Conservation (phyloP, 2,797 vertebrate species). For the Anomalospiza imberbis region DNA sequence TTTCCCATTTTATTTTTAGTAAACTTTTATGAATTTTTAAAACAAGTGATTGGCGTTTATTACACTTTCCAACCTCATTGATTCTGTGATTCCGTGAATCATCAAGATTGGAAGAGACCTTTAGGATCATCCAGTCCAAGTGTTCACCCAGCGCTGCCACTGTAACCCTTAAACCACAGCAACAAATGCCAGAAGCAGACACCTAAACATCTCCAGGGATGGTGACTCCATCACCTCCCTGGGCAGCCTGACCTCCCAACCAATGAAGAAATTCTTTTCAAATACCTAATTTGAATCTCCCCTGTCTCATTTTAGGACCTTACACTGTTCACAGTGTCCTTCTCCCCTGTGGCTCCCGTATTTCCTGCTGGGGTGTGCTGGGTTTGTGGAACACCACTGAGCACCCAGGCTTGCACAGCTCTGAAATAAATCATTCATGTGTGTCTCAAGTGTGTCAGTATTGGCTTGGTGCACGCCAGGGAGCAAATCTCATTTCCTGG, state of each 20-base stretch:
- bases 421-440: background rate
- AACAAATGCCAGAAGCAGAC: background rate
- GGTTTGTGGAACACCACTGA: background rate
- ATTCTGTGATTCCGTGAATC: background rate
- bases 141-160: rapidly evolving
- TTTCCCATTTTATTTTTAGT: too few species aligned
- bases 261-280: rapidly evolving
- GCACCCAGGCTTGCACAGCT: background rate
- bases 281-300: too few species aligned
- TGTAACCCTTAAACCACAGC: too few species aligned
- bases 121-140: too few species aligned
- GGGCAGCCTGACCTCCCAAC: background rate
- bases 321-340: rapidly evolving
- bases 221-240: too few species aligned
- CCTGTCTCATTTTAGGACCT: rapidly evolving
- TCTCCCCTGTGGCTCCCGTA: rapidly evolving
- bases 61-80: background rate
- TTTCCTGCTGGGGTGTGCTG: background rate
- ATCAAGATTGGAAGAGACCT: background rate
- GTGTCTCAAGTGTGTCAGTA: too few species aligned
- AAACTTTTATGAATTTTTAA: too few species aligned
- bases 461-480: background rate
- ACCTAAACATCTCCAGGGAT: background rate
- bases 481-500: background rate
- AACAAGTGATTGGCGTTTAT: too few species aligned